phyloP scores from a whole-genome alignment of 2,888 invertebrate genomes.

The Ornithoptera priamus region DNA sequence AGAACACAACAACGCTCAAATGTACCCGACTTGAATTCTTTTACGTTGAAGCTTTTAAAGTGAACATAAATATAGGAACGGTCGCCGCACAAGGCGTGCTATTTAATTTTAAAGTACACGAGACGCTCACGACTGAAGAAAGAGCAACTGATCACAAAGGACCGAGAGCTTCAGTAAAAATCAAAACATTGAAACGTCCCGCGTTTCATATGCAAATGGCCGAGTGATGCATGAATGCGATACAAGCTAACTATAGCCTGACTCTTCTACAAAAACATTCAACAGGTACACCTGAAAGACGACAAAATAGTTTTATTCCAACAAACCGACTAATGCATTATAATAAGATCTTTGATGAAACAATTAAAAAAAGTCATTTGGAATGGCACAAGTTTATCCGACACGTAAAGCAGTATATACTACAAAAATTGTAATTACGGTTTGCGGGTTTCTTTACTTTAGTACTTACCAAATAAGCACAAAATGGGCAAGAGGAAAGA shows the following conservation, averaged over 20 bases:
- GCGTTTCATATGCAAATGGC: conserved; percentile 70
- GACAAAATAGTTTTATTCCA: conserved; percentile 37
- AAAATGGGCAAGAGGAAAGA: background rate
- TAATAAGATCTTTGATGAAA: background rate
- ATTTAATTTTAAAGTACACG: conserved; percentile 44
- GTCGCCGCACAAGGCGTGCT: conserved; percentile 13
- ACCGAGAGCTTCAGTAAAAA: conserved; percentile 56
- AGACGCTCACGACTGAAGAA: conserved; percentile 40
- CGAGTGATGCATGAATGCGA: conserved; percentile 50
- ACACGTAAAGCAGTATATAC: background rate
- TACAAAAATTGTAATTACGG: background rate
- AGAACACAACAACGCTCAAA: conserved; percentile 33
- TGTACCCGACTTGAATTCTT: conserved; percentile 7
- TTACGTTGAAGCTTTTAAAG: conserved; percentile 8
- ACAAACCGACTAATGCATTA: background rate
- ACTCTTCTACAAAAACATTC: conserved; percentile 9
- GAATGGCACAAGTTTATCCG: background rate
- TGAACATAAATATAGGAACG: conserved; percentile 22
- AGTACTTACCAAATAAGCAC: background rate
- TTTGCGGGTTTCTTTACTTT: background rate
- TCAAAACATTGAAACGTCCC: conserved; percentile 63
- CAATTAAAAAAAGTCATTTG: background rate
- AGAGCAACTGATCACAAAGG: conserved; percentile 52
- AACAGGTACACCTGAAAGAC: conserved; percentile 23
- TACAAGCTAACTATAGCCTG: conserved; percentile 44